Percentiles rank a stretch among this genome's conserved stretches.
Evolutionary conservation across 1,140 invertebrate species (phyloP).

Genomic region (Lerema accius): DNA sequence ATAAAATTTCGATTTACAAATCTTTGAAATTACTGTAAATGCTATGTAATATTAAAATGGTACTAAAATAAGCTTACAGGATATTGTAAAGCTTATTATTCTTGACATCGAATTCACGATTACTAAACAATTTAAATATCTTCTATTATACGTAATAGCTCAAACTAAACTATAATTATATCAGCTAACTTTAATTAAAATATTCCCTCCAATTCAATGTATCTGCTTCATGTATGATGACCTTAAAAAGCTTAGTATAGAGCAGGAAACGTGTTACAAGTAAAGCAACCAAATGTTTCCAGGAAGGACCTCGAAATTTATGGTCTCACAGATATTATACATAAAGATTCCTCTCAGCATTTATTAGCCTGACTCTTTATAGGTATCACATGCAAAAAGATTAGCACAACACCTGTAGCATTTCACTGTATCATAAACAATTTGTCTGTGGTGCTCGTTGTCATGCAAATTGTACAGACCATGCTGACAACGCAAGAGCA

Average conservation of each 20-base stretch:
- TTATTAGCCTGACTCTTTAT: not conserved
- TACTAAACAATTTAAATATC: too few relatives aligned
- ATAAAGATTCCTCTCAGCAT: not conserved
- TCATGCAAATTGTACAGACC: constrained; percentile 69
- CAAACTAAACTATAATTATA: too few relatives aligned
- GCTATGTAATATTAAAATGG: too few relatives aligned
- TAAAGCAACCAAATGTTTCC: not conserved
- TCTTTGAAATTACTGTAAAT: too few relatives aligned
- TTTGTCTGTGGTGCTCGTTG: constrained; percentile 53
- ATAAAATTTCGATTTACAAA: too few relatives aligned
- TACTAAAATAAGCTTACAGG: too few relatives aligned
- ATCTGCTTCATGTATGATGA: not conserved
- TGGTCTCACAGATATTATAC: not conserved
- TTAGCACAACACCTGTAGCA: not conserved
- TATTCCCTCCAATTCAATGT: not conserved
- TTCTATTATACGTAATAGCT: too few relatives aligned
- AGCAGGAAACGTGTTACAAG: not conserved
- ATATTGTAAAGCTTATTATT: too few relatives aligned
- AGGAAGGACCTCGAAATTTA: not conserved
- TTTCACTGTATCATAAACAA: constrained; percentile 10
- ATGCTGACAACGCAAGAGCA: constrained; percentile 70
- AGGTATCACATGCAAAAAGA: constrained; percentile 2
- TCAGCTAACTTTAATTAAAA: too few relatives aligned
- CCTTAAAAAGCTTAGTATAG: not conserved
- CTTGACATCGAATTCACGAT: too few relatives aligned